Percentiles rank a stretch among this genome's conserved stretches.
Conservation (phyloP, 2,113 vertebrate genomes). For the Sterrhoptilus dennistouni region DNA sequence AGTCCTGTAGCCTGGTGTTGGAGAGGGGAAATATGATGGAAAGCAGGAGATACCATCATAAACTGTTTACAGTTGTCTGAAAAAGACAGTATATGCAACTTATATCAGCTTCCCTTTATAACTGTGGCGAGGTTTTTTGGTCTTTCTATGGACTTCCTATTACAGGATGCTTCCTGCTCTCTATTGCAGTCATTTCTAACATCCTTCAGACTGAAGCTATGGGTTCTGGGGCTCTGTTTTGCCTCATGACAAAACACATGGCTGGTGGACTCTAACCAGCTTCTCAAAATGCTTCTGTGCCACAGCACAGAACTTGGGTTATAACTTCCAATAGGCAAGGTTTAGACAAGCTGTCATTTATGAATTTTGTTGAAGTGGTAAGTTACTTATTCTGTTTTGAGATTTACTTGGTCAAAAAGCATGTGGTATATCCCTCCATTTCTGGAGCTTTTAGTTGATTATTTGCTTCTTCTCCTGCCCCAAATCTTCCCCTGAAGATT, state of each 20-base stretch:
- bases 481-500: not conserved
- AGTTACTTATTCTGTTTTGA: not conserved
- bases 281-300: not conserved
- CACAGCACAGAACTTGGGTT: not conserved
- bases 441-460: not conserved
- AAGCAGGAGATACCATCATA: not conserved
- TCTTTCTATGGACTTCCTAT: not conserved
- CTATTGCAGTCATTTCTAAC: not conserved
- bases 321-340: not conserved
- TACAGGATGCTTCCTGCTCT: not conserved
- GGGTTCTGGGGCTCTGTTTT: not conserved
- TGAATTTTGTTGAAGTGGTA: not conserved
- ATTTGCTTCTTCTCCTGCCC: not conserved
- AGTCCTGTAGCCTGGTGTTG: not conserved
- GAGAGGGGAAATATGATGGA: not conserved
- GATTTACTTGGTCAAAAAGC: not conserved
- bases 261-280: not conserved
- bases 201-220: not conserved
- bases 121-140: rapidly evolving
- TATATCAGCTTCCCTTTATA: not conserved
- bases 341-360: not conserved
- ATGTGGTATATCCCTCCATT: not conserved
- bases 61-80: not conserved
- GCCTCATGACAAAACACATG: not conserved
- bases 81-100: not conserved